A percentile compares a stretch with the other conserved stretches of the same genome.
These are phyloP conservation scores for Caenorhabditis brenneri DNA, from an alignment of 1,140 invertebrate species.

Conservation along the genomic window DNA sequence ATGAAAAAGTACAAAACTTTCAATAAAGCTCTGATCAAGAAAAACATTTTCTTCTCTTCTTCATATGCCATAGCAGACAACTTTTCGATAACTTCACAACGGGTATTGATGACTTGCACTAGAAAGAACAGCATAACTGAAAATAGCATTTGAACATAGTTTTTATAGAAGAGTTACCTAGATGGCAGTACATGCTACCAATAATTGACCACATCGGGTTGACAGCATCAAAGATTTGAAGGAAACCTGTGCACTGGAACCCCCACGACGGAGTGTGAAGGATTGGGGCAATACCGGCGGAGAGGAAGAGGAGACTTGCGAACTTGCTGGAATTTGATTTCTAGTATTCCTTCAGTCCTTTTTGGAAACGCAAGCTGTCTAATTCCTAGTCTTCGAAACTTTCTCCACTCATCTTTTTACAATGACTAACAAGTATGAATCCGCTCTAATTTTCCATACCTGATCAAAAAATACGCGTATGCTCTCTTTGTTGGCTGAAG, in stretches of 20 bases:
- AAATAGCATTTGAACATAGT: neutral
- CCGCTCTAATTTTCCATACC: neutral
- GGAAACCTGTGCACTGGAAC: neutral
- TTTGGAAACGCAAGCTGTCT: too few species aligned
- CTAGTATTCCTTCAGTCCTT: too few species aligned
- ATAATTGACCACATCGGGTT: conserved; percentile 18
- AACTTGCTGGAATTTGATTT: neutral
- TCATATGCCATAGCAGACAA: neutral
- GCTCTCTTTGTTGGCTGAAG: neutral
- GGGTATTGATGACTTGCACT: conserved; percentile 28
- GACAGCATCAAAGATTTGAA: neutral
- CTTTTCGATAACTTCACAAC: conserved; percentile 11
- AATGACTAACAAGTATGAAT: neutral
- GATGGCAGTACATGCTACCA: neutral
- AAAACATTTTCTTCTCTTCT: conserved; percentile 17
- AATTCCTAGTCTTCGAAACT: neutral
- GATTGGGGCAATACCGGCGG: neutral
- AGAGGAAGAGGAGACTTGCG: neutral
- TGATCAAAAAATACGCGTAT: neutral
- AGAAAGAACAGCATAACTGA: conserved; percentile 35
- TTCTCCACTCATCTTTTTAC: neutral
- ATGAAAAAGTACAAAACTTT: conserved; percentile 2
- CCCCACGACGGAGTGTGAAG: neutral
- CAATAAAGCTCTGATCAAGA: neutral
- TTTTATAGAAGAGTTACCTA: neutral